Evolutionary conservation across 1,140 invertebrate species (phyloP).

Genomic region (Rhagoletis zephyria): DNA sequence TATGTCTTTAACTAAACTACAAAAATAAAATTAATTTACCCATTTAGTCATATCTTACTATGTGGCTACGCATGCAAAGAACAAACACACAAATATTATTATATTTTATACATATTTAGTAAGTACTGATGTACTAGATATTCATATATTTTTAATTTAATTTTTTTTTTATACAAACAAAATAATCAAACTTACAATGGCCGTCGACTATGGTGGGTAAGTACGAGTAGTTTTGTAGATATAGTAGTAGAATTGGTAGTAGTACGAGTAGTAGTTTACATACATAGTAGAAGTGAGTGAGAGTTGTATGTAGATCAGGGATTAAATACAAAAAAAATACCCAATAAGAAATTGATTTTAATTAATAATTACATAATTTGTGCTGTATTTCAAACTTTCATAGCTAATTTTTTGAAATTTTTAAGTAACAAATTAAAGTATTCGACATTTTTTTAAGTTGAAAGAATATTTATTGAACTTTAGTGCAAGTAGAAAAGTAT

Average conservation of each 20-base stretch:
- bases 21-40: neutral
- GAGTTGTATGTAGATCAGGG: constrained; percentile 22
- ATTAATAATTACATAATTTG: neutral
- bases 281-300: constrained; percentile 45
- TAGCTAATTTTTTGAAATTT: neutral
- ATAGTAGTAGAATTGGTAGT: constrained; percentile 38
- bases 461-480: neutral
- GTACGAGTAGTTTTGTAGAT: constrained; percentile 42
- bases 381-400: neutral
- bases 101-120: constrained; percentile 1
- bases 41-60: constrained; percentile 40
- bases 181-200: constrained; percentile 56
- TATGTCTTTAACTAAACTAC: constrained; percentile 46
- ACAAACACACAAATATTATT: constrained; percentile 37
- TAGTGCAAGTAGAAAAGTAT: neutral
- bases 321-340: constrained; percentile 62
- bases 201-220: constrained; percentile 54
- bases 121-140: neutral
- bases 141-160: neutral
- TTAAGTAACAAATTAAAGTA: neutral
- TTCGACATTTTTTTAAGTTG: neutral
- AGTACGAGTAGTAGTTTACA: constrained; percentile 48
- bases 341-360: constrained; percentile 49
- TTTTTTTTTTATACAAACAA: neutral
- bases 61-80: constrained; percentile 43